phyloP scores from a whole-genome alignment of 2,797 vertebrate genomes.

The Artibeus jamaicensis region DNA sequence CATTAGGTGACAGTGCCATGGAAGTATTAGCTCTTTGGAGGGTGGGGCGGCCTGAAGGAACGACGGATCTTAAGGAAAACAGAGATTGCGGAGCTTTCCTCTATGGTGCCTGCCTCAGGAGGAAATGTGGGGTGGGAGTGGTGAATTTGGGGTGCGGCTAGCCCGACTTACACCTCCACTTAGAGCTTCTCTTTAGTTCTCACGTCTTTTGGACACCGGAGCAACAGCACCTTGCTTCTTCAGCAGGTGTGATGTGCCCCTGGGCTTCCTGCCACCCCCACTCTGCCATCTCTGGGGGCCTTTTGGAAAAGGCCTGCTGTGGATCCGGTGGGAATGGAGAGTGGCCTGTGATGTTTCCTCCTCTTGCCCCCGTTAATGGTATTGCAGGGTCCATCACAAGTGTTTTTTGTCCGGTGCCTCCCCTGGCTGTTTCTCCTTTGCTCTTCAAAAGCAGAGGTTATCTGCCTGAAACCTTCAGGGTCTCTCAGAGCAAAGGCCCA shows the following conservation, averaged over 20 bases:
- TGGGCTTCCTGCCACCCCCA: not conserved
- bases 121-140: not conserved
- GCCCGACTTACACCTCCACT: not conserved
- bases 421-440: not conserved
- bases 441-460: not conserved
- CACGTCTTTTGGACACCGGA: not conserved
- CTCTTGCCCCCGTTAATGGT: not conserved
- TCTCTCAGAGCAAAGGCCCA: not conserved
- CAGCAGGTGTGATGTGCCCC: not conserved
- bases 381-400: not conserved
- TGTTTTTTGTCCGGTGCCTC: not conserved
- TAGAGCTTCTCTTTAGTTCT: not conserved
- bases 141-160: not conserved
- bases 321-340: not conserved
- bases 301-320: not conserved
- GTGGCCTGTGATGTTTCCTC: not conserved
- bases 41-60: slow-evolving; percentile 39
- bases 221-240: not conserved
- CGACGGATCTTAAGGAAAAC: slow-evolving; percentile 60
- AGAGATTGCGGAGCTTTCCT: slow-evolving; percentile 38
- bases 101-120: slow-evolving; percentile 46
- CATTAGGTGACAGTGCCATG: slow-evolving; percentile 73
- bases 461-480: not conserved
- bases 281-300: not conserved
- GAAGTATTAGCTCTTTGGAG: slow-evolving; percentile 76